Percentiles rank a stretch among this genome's conserved stretches.
These are phyloP conservation scores for Macheiramphus alcinus DNA, from an alignment of 2,113 vertebrate species.

Conservation along the genomic window DNA sequence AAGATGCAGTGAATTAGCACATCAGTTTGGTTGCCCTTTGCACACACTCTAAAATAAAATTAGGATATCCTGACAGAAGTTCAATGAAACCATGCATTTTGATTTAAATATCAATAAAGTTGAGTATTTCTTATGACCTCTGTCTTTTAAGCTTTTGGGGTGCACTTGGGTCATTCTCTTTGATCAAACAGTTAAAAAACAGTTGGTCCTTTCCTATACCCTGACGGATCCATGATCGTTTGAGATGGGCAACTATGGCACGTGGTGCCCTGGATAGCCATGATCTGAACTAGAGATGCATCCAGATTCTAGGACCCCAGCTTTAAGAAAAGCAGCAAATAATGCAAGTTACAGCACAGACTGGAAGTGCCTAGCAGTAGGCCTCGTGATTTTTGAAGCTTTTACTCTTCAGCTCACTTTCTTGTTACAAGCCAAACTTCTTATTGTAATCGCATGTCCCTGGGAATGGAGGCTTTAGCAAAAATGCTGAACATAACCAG, in stretches of 20 bases:
- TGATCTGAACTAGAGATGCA: not conserved
- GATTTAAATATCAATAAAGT: not conserved
- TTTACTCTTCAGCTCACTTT: not conserved
- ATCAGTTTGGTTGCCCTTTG: not conserved
- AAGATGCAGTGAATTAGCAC: not conserved
- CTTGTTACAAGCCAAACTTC: not conserved
- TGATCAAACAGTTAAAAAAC: not conserved
- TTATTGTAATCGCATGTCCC: not conserved
- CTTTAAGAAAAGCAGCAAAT: not conserved
- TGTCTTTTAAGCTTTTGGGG: not conserved
- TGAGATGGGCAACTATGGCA: not conserved
- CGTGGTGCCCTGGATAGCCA: not conserved
- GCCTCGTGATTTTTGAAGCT: not conserved
- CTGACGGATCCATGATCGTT: not conserved
- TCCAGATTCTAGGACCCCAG: not conserved
- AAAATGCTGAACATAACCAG: not conserved
- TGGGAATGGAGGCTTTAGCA: not conserved
- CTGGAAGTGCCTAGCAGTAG: not conserved
- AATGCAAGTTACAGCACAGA: not conserved
- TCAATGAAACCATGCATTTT: not conserved
- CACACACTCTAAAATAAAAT: not conserved
- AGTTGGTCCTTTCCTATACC: not conserved
- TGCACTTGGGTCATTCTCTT: not conserved
- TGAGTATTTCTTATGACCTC: not conserved
- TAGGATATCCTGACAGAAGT: not conserved